phyloP scores from a whole-genome alignment of 2,797 vertebrate species.

The Chiloscyllium punctatum region DNA sequence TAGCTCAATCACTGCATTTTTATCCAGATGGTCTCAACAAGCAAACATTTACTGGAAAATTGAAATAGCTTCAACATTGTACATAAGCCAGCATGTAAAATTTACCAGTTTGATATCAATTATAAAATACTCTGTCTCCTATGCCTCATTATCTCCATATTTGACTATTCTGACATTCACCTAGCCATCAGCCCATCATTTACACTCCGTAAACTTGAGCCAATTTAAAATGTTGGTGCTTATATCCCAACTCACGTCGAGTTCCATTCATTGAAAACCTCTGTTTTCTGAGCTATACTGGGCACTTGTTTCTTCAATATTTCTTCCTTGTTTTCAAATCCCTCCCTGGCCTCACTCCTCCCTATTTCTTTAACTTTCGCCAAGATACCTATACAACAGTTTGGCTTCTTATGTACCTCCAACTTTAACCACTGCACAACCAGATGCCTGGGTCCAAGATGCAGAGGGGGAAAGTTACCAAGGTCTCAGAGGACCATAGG shows the following conservation, averaged over 20 bases:
- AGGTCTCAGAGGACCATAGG: no score
- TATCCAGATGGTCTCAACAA: no score
- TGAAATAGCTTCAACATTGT: not conserved
- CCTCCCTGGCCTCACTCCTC: not conserved
- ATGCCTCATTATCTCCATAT: not conserved
- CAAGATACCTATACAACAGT: not conserved
- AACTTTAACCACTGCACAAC: not conserved
- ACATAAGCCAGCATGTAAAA: not conserved
- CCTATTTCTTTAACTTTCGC: not conserved
- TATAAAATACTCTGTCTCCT: not conserved
- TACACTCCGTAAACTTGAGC: not conserved
- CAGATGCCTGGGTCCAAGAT: no score
- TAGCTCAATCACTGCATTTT: not conserved
- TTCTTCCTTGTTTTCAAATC: not conserved
- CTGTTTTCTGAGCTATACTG: not conserved
- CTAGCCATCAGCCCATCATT: constrained; percentile 10
- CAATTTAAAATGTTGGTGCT: not conserved
- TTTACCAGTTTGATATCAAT: not conserved
- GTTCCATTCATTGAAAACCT: not conserved
- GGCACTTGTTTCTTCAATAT: not conserved
- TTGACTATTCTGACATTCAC: constrained; percentile 19
- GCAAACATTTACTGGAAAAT: no score
- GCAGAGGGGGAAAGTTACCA: no score
- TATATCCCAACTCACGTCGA: not conserved
- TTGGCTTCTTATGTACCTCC: not conserved